Conservation (phyloP, 2,888 invertebrate species). For the Ditula angustiorana region DNA sequence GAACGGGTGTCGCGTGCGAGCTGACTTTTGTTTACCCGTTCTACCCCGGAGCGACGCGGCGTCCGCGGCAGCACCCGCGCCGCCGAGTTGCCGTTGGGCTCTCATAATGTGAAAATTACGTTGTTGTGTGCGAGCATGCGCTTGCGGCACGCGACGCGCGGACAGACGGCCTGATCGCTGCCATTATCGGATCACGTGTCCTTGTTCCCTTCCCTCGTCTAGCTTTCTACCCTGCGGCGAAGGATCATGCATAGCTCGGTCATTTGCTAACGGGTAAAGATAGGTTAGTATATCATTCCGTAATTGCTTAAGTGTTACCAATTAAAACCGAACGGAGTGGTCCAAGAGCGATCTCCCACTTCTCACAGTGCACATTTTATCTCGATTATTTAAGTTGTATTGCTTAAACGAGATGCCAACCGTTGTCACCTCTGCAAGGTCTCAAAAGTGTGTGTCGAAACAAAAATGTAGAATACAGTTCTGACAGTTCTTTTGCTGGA, state of each 20-base stretch:
- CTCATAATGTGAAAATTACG: no score
- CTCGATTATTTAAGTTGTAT: no score
- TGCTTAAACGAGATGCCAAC: no score
- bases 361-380: no score
- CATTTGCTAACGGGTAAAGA: slow-evolving; percentile 1
- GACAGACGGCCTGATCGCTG: background rate
- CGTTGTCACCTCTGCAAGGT: no score
- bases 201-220: slow-evolving; percentile 15
- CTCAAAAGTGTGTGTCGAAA: no score
- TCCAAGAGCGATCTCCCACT: no score
- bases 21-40: background rate
- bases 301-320: slow-evolving; percentile 22
- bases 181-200: slow-evolving; percentile 17
- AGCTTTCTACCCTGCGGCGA: slow-evolving; percentile 27
- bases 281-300: slow-evolving; percentile 3
- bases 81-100: background rate
- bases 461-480: no score
- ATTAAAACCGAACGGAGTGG: slow-evolving; percentile 13
- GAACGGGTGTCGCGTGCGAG: slow-evolving; percentile 20
- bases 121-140: slow-evolving; percentile 11
- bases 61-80: slow-evolving; percentile 13
- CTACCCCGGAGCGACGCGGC: background rate
- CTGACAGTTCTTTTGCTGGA: no score
- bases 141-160: slow-evolving; percentile 15
- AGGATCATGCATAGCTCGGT: slow-evolving; percentile 5